Base-by-base conservation (phyloP, 2,113 vertebrate species). In the Equus przewalskii region DNA sequence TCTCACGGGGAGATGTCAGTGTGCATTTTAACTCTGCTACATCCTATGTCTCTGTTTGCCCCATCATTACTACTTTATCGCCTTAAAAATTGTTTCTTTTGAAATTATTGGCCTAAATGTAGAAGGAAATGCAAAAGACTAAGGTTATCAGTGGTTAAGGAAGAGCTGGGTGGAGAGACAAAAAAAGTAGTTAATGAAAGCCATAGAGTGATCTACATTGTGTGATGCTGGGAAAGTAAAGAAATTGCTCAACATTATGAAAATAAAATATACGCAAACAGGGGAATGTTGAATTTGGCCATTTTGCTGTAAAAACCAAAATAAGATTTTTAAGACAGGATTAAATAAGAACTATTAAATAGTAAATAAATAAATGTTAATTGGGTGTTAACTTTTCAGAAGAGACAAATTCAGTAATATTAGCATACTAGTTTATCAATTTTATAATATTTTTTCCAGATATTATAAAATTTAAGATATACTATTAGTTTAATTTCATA, bases 1-100 rank as follows among this genome's bases (percentile, higher is more conserved):
- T 36, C 30, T 30, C 21, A 7, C 0, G 5, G 5, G 44, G 7
- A 15, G 0, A 0, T 16, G 7, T 5, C 1, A 46, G 2, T 13
- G 22, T 9, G 58, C 33, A 4, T 67, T 15, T 65, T 21, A 79
- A n/a, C 5, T 72, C 33, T 30, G 6, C 33, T 1, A 7, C 5
- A n/a, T 7, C 1, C 19, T 1, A 5, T 0, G 11, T 3, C 46
- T 21, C 7, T 16, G 4, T 49, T 58, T 73, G 16, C 44, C 58
- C 65, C 73, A 15, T n/a, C 11, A 46, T 6, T 7, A 18, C 28
- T 30, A 6, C 7, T 11, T 9, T 1, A 19, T n/a, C 36, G 7
- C 13, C 36, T 5, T 81, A 54, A 18, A 18, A 33, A 6, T 26
- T 7, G 49, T 11, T 58, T 30, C 24, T 13, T 73, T 41, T 75